phyloP scores from a whole-genome alignment of 2,113 vertebrate genomes.

The Malurus elegans region DNA sequence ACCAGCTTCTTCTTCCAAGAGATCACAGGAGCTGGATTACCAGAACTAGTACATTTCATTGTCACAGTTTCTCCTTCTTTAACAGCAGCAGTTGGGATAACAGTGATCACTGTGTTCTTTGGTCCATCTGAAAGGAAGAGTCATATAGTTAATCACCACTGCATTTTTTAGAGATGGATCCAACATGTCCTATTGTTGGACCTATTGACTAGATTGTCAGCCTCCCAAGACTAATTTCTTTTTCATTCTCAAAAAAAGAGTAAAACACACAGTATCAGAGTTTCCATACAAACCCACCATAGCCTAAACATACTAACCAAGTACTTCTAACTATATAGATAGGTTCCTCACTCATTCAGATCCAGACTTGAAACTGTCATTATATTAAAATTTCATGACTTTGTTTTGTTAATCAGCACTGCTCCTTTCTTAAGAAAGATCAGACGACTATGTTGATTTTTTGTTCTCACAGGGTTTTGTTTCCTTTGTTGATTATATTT shows the following conservation, averaged over 20 bases:
- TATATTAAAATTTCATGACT: not conserved
- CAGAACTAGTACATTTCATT: conserved; percentile 66
- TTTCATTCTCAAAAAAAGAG: not conserved
- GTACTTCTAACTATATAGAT: not conserved
- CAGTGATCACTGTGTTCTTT: conserved; percentile 35
- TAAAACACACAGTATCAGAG: not conserved
- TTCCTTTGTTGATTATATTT: not conserved
- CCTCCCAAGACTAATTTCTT: not conserved
- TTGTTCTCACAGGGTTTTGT: not conserved
- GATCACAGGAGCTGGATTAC: conserved; percentile 66
- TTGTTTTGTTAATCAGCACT: not conserved
- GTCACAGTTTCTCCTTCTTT: conserved; percentile 70
- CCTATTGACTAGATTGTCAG: not conserved
- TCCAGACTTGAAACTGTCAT: not conserved
- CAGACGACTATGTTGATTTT: not conserved
- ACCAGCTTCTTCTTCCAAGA: conserved; percentile 59
- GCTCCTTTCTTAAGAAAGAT: not conserved
- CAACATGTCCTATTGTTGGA: not conserved
- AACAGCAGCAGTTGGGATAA: conserved; percentile 47
- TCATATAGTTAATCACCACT: not conserved
- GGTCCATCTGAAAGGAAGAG: conserved; percentile 66
- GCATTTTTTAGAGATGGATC: not conserved
- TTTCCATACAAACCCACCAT: not conserved
- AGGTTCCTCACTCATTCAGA: not conserved
- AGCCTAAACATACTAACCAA: not conserved